These are phyloP conservation scores for Trypoxylus dichotomus DNA, from an alignment of 1,140 invertebrate genomes.

Conservation along the genomic window DNA sequence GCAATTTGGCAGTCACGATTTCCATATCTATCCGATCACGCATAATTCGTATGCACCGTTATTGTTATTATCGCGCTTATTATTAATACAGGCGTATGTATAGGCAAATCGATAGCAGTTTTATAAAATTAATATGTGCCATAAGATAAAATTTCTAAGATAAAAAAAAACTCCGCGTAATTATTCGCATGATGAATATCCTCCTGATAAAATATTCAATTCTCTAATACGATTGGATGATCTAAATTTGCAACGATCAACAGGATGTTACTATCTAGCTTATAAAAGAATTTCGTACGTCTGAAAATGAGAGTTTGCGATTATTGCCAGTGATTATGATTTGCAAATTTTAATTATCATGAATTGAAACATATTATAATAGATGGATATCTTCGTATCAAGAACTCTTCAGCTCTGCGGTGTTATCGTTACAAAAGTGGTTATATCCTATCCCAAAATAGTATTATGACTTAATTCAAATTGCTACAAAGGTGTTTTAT, in stretches of 20 bases:
- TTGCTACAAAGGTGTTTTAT: too few species aligned
- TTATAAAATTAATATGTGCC: slow-evolving; percentile 13
- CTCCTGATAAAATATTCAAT: neutral
- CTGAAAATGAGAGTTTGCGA: neutral
- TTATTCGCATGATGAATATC: neutral
- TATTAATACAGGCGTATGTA: neutral
- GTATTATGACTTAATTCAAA: too few species aligned
- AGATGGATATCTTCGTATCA: too few species aligned
- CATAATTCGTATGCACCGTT: neutral
- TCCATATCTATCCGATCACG: neutral
- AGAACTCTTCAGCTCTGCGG: too few species aligned
- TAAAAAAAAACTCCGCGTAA: slow-evolving; percentile 8
- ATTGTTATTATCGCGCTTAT: neutral
- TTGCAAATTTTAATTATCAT: too few species aligned
- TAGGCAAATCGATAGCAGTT: slow-evolving; percentile 17
- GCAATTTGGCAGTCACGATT: neutral
- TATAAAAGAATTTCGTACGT: neutral
- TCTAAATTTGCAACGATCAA: neutral
- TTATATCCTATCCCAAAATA: too few species aligned
- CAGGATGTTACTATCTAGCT: slow-evolving; percentile 17
- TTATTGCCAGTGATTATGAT: too few species aligned
- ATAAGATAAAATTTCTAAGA: slow-evolving; percentile 21
- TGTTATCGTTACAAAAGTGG: too few species aligned
- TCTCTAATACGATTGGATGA: neutral
- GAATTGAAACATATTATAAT: too few species aligned